A percentile compares a stretch with the other conserved stretches of the same genome.
phyloP scores from a whole-genome alignment of 2,797 vertebrate species.

The Macropus fuliginosus region DNA sequence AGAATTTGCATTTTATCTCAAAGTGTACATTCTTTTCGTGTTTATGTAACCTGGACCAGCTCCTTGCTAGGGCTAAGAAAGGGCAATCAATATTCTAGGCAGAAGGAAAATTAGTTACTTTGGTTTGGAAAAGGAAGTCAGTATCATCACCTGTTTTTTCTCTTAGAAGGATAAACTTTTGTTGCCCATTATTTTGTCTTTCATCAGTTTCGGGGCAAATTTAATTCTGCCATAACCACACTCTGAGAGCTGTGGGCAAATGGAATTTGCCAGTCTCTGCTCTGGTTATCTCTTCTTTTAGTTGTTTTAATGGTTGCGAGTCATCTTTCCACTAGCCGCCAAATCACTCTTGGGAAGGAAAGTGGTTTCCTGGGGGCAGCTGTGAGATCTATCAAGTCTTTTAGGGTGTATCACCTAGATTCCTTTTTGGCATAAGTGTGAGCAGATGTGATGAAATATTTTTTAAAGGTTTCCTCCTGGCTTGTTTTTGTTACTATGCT shows the following conservation, averaged over 20 bases:
- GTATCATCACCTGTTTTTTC: neutral
- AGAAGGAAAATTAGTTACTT: neutral
- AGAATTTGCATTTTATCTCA: neutral
- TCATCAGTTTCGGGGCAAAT: accelerated
- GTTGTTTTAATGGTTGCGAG: neutral
- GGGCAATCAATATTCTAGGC: neutral
- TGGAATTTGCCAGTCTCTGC: neutral
- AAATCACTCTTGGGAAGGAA: neutral
- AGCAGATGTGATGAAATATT: neutral
- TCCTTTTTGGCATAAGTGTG: neutral
- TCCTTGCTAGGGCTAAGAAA: neutral
- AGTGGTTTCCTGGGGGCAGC: conserved; percentile 24
- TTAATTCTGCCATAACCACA: neutral
- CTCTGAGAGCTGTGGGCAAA: neutral
- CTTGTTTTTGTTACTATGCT: neutral
- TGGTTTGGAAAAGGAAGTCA: neutral
- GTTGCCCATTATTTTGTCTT: neutral
- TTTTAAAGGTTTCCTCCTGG: neutral
- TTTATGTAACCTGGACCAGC: neutral
- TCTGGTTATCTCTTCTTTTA: neutral
- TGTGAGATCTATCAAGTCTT: neutral
- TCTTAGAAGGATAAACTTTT: neutral
- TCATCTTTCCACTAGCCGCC: neutral
- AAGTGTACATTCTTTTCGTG: neutral
- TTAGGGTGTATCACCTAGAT: neutral